Conservation (phyloP, 2,113 vertebrate genomes). For the Quiscalus mexicanus region DNA sequence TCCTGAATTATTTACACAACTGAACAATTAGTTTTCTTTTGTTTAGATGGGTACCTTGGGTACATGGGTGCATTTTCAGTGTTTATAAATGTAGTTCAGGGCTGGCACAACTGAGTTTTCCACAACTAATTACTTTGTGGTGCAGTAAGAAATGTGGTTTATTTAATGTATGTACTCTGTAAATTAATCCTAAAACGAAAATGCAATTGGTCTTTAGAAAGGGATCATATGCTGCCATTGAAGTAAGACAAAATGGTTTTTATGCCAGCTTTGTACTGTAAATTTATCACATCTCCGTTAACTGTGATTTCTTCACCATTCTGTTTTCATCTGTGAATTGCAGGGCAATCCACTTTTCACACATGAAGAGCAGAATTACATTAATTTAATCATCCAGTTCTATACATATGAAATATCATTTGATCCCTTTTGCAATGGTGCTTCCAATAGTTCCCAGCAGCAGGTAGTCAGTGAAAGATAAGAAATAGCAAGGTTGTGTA, state of each 20-base stretch:
- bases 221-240: not conserved
- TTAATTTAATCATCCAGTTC: not conserved
- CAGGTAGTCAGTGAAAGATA: not conserved
- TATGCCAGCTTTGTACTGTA: not conserved
- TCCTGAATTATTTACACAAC: not conserved
- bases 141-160: not conserved
- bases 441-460: not conserved
- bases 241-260: not conserved
- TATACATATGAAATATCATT: not conserved
- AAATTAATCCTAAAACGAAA: not conserved
- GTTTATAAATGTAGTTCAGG: not conserved
- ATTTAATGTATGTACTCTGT: not conserved
- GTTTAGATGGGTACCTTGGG: not conserved
- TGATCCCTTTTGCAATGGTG: not conserved
- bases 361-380: not conserved
- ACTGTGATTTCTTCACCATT: not conserved
- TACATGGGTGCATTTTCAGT: not conserved
- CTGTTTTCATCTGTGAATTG: not conserved
- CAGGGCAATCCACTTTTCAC: not conserved
- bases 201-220: not conserved
- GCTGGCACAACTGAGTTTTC: not conserved
- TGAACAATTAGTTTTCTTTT: not conserved
- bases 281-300: not conserved
- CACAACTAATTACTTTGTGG: not conserved
- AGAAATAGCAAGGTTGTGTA: not conserved